Percentiles rank a stretch among this genome's conserved stretches.
Evolutionary conservation across 2,797 vertebrate genomes (phyloP).

Genomic region (Selene dorsalis): DNA sequence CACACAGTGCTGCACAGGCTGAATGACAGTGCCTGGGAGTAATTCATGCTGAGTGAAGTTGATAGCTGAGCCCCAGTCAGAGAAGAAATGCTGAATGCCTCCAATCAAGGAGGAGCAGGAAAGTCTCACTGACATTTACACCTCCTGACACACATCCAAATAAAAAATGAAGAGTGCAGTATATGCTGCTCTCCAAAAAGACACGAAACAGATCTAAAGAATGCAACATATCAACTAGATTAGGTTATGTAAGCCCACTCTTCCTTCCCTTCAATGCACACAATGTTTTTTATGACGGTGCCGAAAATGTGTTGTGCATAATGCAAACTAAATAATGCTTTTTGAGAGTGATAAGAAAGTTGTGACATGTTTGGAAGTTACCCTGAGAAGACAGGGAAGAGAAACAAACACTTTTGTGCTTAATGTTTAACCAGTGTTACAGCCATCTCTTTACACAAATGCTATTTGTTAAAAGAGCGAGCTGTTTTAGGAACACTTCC

Average conservation of each 20-base stretch:
- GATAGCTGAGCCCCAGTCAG: constrained; percentile 61
- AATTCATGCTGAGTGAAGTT: constrained; percentile 63
- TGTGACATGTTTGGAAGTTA: constrained; percentile 39
- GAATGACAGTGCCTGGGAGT: constrained; percentile 55
- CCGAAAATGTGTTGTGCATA: constrained; percentile 9
- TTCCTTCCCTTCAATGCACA: constrained; percentile 16
- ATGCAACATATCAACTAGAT: constrained; percentile 26
- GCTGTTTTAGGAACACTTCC: constrained; percentile 20
- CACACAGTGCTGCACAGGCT: constrained; percentile 31
- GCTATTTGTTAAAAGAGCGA: constrained; percentile 22
- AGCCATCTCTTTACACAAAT: constrained; percentile 51
- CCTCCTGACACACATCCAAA: constrained; percentile 64
- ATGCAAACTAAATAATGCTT: constrained; percentile 53
- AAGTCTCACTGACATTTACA: constrained; percentile 72
- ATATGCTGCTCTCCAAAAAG: constrained; percentile 39
- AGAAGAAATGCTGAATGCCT: constrained; percentile 61
- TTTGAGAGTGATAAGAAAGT: constrained; percentile 33
- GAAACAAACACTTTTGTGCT: constrained; percentile 33
- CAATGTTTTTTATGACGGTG: constrained; percentile 19
- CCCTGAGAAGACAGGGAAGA: constrained; percentile 12
- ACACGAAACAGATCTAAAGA: constrained; percentile 30
- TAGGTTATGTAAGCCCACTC: constrained; percentile 27
- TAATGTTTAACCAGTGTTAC: constrained; percentile 57
- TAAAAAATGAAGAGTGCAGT: constrained; percentile 27
- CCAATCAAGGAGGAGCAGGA: constrained; percentile 59